Conservation (phyloP, 1,140 invertebrate species). For the Eubasilissa regina region DNA sequence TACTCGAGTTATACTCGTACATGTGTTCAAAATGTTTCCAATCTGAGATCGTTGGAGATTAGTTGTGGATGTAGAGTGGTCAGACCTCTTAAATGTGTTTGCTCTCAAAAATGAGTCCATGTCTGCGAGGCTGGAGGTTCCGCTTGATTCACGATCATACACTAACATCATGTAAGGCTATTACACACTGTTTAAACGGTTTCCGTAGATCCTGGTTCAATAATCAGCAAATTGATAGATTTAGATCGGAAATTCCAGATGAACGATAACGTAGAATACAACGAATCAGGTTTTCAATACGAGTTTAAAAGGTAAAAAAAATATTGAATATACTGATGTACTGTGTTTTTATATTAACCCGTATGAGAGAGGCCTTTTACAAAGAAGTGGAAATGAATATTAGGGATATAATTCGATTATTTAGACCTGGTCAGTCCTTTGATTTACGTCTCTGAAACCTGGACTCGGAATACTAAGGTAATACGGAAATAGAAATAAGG, state of each 20-base stretch:
- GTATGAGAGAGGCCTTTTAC: too few species aligned
- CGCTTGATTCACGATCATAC: slow-evolving; percentile 26
- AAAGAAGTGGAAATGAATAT: too few species aligned
- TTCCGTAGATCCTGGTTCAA: slow-evolving; percentile 58
- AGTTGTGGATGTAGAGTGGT: slow-evolving; percentile 17
- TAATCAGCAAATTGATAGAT: slow-evolving; percentile 48
- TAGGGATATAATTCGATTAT: too few species aligned
- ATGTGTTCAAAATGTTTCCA: neutral
- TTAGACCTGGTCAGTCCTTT: too few species aligned
- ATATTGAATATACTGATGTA: too few species aligned
- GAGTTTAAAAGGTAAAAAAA: neutral
- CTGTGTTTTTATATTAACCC: too few species aligned
- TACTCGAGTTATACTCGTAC: too few species aligned
- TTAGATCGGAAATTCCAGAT: slow-evolving; percentile 56
- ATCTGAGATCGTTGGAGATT: slow-evolving; percentile 20
- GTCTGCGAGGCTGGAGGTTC: neutral
- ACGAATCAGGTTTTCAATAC: slow-evolving; percentile 14
- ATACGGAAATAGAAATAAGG: too few species aligned
- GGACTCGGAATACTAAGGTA: too few species aligned
- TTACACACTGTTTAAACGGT: slow-evolving; percentile 25
- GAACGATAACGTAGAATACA: slow-evolving; percentile 27
- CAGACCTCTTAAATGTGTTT: slow-evolving; percentile 22
- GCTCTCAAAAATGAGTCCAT: slow-evolving; percentile 1
- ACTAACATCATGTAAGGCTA: neutral
- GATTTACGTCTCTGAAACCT: too few species aligned